Evolutionary conservation across 1,140 invertebrate species (phyloP).

Genomic region (Halictus rubicundus): DNA sequence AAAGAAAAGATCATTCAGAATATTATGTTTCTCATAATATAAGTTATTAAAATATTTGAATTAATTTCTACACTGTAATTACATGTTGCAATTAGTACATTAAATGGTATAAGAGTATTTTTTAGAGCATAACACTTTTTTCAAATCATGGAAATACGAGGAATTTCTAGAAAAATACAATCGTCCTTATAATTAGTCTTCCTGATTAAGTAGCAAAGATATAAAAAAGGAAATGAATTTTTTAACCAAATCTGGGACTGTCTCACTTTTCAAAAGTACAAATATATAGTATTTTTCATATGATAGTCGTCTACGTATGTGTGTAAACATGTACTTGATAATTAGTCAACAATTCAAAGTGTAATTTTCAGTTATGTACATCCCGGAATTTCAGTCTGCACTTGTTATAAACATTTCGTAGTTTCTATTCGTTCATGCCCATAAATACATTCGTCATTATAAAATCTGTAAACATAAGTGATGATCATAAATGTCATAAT

Average conservation of each 20-base stretch:
- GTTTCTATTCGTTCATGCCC: not conserved
- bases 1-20: not conserved
- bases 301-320: not conserved
- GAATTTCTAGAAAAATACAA: slow-evolving; percentile 2
- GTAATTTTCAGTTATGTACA: not conserved
- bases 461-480: not conserved
- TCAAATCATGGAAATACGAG: too few species aligned
- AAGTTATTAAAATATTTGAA: not conserved
- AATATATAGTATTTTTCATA: slow-evolving; percentile 35
- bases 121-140: not conserved
- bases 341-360: not conserved
- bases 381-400: not conserved
- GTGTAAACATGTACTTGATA: not conserved
- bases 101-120: not conserved
- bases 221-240: not conserved
- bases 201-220: not conserved
- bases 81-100: not conserved
- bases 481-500: too few species aligned
- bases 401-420: not conserved
- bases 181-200: slow-evolving; percentile 32
- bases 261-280: slow-evolving; percentile 32
- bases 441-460: slow-evolving; percentile 12
- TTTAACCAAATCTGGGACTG: slow-evolving; percentile 1
- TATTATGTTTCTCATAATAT: not conserved
- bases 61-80: not conserved